These are phyloP conservation scores for Gymnobelideus leadbeateri DNA, from an alignment of 2,113 vertebrate species.

Conservation along the genomic window DNA sequence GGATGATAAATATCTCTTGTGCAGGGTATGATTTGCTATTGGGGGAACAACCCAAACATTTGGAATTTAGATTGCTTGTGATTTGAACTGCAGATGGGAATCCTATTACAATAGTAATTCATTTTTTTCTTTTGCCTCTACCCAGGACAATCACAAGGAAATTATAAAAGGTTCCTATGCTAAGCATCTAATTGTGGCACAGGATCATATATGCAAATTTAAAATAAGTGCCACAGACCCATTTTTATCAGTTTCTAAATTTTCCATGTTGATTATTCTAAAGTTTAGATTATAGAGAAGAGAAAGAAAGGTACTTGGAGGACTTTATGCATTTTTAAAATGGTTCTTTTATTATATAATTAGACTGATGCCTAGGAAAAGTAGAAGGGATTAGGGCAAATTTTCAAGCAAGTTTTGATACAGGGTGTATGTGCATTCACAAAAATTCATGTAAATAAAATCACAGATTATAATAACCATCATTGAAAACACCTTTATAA, in stretches of 20 bases:
- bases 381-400: conserved; percentile 10
- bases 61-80: no score
- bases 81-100: neutral
- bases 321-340: neutral
- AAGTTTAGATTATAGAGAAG: neutral
- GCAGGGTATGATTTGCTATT: no score
- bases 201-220: neutral
- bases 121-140: neutral
- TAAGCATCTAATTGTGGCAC: neutral
- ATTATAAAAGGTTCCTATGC: neutral
- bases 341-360: conserved; percentile 31
- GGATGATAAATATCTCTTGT: neutral
- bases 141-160: neutral
- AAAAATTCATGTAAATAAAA: conserved; percentile 45
- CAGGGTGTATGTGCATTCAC: neutral
- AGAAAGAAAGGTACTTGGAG: conserved; percentile 46
- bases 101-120: neutral
- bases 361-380: conserved; percentile 19
- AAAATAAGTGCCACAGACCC: neutral
- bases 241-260: neutral
- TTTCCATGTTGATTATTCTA: conserved; percentile 27
- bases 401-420: conserved; percentile 19
- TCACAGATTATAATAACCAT: conserved; percentile 20
- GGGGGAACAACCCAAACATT: no score
- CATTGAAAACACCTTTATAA: conserved; percentile 63